phyloP scores from a whole-genome alignment of 2,888 invertebrate genomes.

The Chaitophorus viminalis region DNA sequence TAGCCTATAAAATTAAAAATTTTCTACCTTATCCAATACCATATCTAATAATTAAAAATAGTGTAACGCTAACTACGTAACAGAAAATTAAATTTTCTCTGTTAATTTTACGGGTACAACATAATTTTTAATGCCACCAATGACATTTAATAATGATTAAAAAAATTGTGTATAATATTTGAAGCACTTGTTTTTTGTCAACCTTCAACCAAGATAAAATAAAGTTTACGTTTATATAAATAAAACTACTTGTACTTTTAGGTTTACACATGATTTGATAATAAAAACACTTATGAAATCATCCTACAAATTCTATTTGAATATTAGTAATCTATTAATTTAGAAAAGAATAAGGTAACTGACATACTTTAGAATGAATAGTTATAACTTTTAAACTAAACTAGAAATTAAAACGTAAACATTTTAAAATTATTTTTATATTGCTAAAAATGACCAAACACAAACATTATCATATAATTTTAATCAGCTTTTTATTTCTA shows the following conservation, averaged over 20 bases:
- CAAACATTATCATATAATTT: background rate
- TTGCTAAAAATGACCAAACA: slow-evolving; percentile 7
- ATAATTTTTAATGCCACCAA: background rate
- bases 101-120: no score
- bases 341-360: background rate
- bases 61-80: no score
- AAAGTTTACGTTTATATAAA: background rate
- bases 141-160: background rate
- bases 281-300: background rate
- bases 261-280: slow-evolving; percentile 17
- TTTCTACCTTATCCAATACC: no score
- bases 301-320: slow-evolving; percentile 10
- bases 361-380: slow-evolving; percentile 4
- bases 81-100: no score
- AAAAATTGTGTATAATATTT: slow-evolving; percentile 2
- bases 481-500: slow-evolving; percentile 20
- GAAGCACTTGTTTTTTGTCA: slow-evolving; percentile 23
- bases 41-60: no score
- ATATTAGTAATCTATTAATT: slow-evolving; percentile 28
- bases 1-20: no score
- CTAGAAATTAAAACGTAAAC: background rate
- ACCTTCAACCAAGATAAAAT: slow-evolving; percentile 29
- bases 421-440: background rate
- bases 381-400: slow-evolving; percentile 1
- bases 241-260: background rate